Evolutionary conservation across 2,888 invertebrate genomes (phyloP).

Genomic region (Anagyrus pseudococci): DNA sequence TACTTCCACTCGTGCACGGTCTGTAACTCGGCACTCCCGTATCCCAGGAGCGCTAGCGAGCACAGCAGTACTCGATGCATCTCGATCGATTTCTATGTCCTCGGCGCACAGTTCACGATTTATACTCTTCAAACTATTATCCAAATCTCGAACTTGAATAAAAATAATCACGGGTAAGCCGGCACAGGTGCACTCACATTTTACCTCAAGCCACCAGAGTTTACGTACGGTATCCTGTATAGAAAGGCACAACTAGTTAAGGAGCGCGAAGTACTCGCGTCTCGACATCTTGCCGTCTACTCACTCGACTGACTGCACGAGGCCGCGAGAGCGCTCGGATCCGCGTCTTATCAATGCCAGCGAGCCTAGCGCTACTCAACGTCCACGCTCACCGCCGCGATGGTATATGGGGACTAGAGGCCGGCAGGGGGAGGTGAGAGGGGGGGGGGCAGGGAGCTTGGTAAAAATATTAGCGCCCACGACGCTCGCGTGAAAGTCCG

Average conservation of each 20-base stretch:
- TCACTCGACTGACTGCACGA: background rate
- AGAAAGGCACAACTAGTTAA: background rate
- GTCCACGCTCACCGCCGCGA: no score
- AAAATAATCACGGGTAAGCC: no score
- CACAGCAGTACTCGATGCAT: background rate
- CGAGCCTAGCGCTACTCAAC: no score
- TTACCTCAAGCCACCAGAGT: no score
- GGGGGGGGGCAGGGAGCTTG: no score
- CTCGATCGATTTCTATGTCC: no score
- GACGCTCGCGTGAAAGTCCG: conserved; percentile 27
- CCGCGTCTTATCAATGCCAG: conserved; percentile 22
- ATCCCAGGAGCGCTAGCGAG: background rate
- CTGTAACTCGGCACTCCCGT: conserved; percentile 32
- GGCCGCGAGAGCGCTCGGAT: background rate
- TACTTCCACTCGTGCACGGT: conserved; percentile 74
- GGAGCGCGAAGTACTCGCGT: background rate
- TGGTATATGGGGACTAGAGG: conserved; percentile 13
- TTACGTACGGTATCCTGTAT: no score
- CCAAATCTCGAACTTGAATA: no score
- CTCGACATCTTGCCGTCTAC: background rate
- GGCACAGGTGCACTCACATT: no score
- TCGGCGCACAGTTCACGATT: no score
- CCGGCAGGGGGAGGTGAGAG: background rate
- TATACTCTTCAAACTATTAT: no score
- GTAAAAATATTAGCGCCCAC: conserved; percentile 19